Evolutionary conservation across 1,140 invertebrate genomes (phyloP).

Genomic region (Hormaphis cornu): DNA sequence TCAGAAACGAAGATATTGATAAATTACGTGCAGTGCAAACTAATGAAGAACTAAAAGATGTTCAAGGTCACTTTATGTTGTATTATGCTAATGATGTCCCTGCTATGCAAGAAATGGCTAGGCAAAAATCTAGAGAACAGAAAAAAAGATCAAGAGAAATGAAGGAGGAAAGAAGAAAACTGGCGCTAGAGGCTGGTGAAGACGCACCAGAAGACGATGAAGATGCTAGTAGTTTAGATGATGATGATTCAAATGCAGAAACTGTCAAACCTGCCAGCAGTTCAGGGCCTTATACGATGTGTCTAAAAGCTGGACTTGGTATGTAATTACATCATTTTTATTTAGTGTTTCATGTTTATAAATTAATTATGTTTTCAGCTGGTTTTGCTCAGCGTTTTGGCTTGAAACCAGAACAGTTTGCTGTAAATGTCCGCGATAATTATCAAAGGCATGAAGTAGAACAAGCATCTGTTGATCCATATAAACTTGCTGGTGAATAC

Average conservation of each 20-base stretch:
- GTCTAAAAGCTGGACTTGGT: slow-evolving; percentile 74
- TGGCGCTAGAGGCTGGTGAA: slow-evolving; percentile 33
- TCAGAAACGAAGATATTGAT: slow-evolving; percentile 81
- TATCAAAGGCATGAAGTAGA: slow-evolving; percentile 96
- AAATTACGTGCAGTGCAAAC: slow-evolving; percentile 69
- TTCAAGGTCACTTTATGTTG: slow-evolving; percentile 84
- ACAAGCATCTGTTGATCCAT: slow-evolving; percentile 71
- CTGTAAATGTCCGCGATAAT: slow-evolving; percentile 91
- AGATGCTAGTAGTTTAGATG: slow-evolving; percentile 49
- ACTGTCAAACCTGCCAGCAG: slow-evolving; percentile 74
- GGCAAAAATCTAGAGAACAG: slow-evolving; percentile 49
- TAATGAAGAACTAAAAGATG: slow-evolving; percentile 82
- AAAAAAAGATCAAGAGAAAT: slow-evolving; percentile 50
- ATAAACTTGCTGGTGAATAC: slow-evolving; percentile 69
- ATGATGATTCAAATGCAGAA: slow-evolving; percentile 46
- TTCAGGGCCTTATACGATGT: slow-evolving; percentile 78
- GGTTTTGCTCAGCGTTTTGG: slow-evolving; percentile 86
- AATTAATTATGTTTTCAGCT: slow-evolving; percentile 42
- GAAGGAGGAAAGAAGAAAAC: slow-evolving; percentile 45
- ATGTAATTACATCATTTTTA: slow-evolving; percentile 35
- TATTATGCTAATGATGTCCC: slow-evolving; percentile 72
- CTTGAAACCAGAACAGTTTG: slow-evolving; percentile 89
- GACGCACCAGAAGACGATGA: slow-evolving; percentile 49
- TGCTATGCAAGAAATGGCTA: slow-evolving; percentile 39
- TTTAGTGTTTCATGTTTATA: background rate